Evolutionary conservation across 2,888 invertebrate genomes (phyloP).

Genomic region (Lypha dubia): DNA sequence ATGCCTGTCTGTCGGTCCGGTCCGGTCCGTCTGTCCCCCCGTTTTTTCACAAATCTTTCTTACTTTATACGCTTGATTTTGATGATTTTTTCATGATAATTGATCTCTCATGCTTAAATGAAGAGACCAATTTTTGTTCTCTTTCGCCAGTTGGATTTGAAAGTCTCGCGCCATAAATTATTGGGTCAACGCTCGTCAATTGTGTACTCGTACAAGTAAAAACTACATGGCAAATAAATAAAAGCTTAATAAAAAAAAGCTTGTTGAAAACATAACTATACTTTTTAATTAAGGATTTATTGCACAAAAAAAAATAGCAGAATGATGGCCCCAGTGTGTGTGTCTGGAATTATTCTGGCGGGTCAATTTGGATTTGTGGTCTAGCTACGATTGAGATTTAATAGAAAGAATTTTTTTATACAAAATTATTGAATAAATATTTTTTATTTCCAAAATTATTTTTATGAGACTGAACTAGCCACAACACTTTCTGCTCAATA

Average conservation of each 20-base stretch:
- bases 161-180: constrained; percentile 65
- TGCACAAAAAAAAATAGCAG: neutral
- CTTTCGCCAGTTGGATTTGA: neutral
- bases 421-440: no score
- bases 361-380: neutral
- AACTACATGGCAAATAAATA: constrained; percentile 9
- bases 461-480: no score
- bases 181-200: constrained; percentile 70
- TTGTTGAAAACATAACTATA: constrained; percentile 58
- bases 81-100: constrained; percentile 57
- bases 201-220: constrained; percentile 36
- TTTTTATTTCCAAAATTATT: no score
- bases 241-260: constrained; percentile 13
- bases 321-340: neutral
- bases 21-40: neutral
- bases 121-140: constrained; percentile 56
- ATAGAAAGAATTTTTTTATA: no score
- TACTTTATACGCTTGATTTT: constrained; percentile 29
- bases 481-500: no score
- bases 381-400: neutral
- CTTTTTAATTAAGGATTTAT: constrained; percentile 64
- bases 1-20: neutral
- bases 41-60: constrained; percentile 16
- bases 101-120: constrained; percentile 70
- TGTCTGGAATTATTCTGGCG: neutral